These are phyloP conservation scores for Thaleichthys pacificus DNA, from an alignment of 2,797 vertebrate species.

Conservation along the genomic window DNA sequence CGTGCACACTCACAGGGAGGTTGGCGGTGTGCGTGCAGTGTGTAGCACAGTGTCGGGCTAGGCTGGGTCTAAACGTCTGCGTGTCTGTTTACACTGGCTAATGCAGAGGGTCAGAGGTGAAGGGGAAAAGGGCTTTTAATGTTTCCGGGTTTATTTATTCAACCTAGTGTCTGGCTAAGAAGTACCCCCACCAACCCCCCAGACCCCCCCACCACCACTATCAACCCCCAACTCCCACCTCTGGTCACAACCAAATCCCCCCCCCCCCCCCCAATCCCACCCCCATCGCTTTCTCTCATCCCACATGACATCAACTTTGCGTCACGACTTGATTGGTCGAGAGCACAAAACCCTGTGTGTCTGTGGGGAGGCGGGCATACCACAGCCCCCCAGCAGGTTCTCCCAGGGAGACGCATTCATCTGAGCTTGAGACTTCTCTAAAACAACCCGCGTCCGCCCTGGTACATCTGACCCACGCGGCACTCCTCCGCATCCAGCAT, in stretches of 20 bases:
- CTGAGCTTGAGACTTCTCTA: too few species aligned
- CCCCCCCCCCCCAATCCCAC: constrained; percentile 21
- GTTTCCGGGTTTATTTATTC: constrained; percentile 81
- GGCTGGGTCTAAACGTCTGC: constrained; percentile 68
- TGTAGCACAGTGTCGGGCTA: constrained; percentile 68
- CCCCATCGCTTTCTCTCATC: constrained; percentile 57
- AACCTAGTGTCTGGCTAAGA: constrained; percentile 77
- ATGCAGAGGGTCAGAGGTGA: constrained; percentile 79
- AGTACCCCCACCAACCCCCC: constrained; percentile 28
- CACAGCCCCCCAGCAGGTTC: too few species aligned
- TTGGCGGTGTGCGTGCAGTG: constrained; percentile 44
- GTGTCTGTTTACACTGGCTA: constrained; percentile 78
- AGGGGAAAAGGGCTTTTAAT: constrained; percentile 80
- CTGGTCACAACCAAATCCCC: background rate
- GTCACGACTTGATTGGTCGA: constrained; percentile 48
- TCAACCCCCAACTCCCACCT: background rate
- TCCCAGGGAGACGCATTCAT: too few species aligned
- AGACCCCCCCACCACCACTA: background rate
- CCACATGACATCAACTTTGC: constrained; percentile 56
- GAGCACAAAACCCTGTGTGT: constrained; percentile 57
- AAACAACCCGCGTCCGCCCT: too few species aligned
- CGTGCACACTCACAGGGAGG: constrained; percentile 28
- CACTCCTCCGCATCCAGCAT: too few species aligned
- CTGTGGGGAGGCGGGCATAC: constrained; percentile 27
- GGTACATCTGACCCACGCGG: too few species aligned